Evolutionary conservation across 2,888 invertebrate genomes (phyloP), one percentile per base, ranked within the genome.

Genomic region (Meloe dianella): DNA sequence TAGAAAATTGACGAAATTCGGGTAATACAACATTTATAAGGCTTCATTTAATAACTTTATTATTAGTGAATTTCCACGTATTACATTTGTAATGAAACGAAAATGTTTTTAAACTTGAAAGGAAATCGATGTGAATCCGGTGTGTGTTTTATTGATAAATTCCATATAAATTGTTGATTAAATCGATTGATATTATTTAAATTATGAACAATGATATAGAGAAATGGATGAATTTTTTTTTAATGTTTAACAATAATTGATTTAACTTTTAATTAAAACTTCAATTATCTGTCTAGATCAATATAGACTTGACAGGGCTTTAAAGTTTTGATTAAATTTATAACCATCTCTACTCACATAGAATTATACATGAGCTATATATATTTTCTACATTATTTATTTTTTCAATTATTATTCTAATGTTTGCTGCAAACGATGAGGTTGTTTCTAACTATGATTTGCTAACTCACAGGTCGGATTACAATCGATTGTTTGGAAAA

Each of bases 221-320:
- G n/a, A 9, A 51, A 51, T 22, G 20, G 22, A 51, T 22, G 22
- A 51, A 51, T 22, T 51, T 20, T 20, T 51, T n/a, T n/a, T n/a
- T n/a, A n/a, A 51, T 51, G 47, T 51, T 22, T 22, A 51, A 22
- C 22, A 51, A 51, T 51, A 51, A 51, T 51, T 51, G 47, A 51
- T 51, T 51, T 22, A 51, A 51, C 47, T 51, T 51, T 51, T 51
- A 51, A 51, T 51, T 51, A 51, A 51, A 51, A 51, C 47, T 22
- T 51, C 47, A 51, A 51, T 51, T 51, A 51, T 51, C 47, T 51
- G 47, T 51, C 47, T 51, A 51, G 47, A 51, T 51, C 47, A 51
- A 51, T 51, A 51, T 22, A 51, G 47, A 51, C 47, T 22, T 51
- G 47, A 51, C 47, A 51, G 47, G 47, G 47, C 47, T 51, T 51